Conservation (phyloP, 2,797 vertebrate species). For the Hydrocynus forskahlii region DNA sequence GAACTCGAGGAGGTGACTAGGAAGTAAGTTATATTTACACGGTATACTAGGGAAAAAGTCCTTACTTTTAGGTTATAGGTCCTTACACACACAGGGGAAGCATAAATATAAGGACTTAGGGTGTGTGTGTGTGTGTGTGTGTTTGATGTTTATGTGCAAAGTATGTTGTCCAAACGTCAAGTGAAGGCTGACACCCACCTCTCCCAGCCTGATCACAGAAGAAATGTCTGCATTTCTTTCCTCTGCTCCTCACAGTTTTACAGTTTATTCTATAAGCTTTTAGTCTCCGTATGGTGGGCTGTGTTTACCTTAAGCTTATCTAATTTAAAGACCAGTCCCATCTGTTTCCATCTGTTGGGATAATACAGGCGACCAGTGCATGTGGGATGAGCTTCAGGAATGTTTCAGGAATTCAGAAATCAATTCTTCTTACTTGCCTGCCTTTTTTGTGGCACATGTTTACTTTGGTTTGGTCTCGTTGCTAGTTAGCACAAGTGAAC, state of each 20-base stretch:
- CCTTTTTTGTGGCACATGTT: not conserved
- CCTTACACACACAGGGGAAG: too few species aligned
- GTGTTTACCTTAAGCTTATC: slow-evolving; percentile 16
- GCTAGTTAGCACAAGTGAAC: slow-evolving; percentile 32
- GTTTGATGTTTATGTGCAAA: too few species aligned
- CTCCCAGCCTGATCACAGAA: too few species aligned
- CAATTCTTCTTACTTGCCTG: not conserved
- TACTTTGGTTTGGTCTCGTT: slow-evolving; percentile 39
- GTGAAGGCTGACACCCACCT: too few species aligned
- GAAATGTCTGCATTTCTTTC: not conserved
- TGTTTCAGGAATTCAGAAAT: too few species aligned
- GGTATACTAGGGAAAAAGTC: too few species aligned
- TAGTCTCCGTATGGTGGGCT: not conserved
- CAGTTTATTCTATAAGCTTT: slow-evolving; percentile 30
- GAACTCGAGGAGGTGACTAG: slow-evolving; percentile 90
- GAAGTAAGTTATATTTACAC: slow-evolving; percentile 68
- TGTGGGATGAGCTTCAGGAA: not conserved
- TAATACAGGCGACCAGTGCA: not conserved
- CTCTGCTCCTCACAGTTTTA: not conserved
- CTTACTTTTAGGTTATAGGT: too few species aligned
- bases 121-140: too few species aligned
- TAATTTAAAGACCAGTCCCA: slow-evolving; percentile 25
- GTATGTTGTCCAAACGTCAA: too few species aligned
- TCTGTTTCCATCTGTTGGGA: slow-evolving; percentile 19
- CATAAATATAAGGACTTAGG: too few species aligned